Evolutionary conservation across 2,888 invertebrate species (phyloP).

Genomic region (Cetonia aurata): DNA sequence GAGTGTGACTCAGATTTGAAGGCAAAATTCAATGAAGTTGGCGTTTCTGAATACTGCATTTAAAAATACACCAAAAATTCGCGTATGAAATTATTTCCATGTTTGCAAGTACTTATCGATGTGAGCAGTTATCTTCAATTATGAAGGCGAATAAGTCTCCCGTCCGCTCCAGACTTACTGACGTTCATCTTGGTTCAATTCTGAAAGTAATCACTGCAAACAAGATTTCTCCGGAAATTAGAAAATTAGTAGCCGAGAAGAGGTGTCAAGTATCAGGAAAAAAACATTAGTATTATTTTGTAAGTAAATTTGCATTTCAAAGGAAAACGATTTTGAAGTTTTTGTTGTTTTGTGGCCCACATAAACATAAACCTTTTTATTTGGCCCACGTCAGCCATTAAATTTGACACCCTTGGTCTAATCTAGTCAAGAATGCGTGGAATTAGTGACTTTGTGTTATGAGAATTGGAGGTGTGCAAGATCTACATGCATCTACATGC

Average conservation of each 20-base stretch:
- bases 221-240: slow-evolving; percentile 32
- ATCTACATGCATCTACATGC: too few relatives aligned
- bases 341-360: slow-evolving; percentile 13
- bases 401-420: too few relatives aligned
- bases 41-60: too few relatives aligned
- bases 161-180: slow-evolving; percentile 17
- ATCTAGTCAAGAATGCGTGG: too few relatives aligned
- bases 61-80: too few relatives aligned
- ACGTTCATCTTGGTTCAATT: slow-evolving; percentile 26
- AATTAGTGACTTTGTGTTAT: too few relatives aligned
- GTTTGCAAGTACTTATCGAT: slow-evolving; percentile 14
- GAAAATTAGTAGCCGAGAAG: slow-evolving; percentile 35
- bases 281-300: slow-evolving; percentile 8
- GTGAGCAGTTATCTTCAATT: slow-evolving; percentile 9
- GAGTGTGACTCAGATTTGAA: too few relatives aligned
- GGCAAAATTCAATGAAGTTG: too few relatives aligned
- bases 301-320: background rate
- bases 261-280: slow-evolving; percentile 34
- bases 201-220: slow-evolving; percentile 33
- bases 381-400: too few relatives aligned
- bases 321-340: slow-evolving; percentile 26
- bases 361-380: background rate
- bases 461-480: too few relatives aligned
- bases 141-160: slow-evolving; percentile 11
- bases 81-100: slow-evolving; percentile 4